Evolutionary conservation across 2,888 invertebrate genomes (phyloP), one percentile per base, ranked within the genome.

Genomic region (Drosophila planitibia): DNA sequence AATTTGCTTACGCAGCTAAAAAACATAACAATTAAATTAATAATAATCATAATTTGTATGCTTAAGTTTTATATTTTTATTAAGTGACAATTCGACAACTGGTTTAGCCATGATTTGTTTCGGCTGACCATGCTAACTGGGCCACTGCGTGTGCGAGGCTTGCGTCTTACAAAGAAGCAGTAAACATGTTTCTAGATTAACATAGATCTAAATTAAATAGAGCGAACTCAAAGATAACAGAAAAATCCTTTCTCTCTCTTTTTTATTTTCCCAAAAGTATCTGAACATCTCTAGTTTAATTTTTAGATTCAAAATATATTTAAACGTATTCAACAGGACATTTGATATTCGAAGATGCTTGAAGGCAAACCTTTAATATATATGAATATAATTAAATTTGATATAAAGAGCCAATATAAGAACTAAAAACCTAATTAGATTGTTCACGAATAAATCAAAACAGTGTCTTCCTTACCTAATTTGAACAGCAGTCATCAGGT

Each of bases 31-130:
- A 82, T 82, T 88, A 80, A 82, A 71, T 74, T 83, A 78, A 76
- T 75, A 75, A 75, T 72, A 65, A 76, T 62, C 32, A 79, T 66
- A 59, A 62, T 53, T 59, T 65, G 63, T 14, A 55, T 61, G 74
- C 30, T 59, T 35, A 10, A 28, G 7, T 39, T 77, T 79, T 69
- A 81, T 83, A 53, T 66, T 69, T 78, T 86, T 81, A 84, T 83
- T 73, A 85, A 85, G 74, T 78, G 81, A 76, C 78, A 82, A 85
- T 80, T 76, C 73, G 37, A 81, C 59, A 85, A 74, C 68, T 69
- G 65, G 68, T 74, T 75, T 66, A 49, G 57, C 28, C 33, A 63
- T 30, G 28, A 57, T 30, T 28, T 22, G 28, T 62, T 51, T n/a
- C 41, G 19, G 44, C 9, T 25, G 39, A n/a, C 37, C 16, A 55